Base-by-base conservation (phyloP, 2,797 vertebrate genomes). In the Lagorchestes hirsutus region DNA sequence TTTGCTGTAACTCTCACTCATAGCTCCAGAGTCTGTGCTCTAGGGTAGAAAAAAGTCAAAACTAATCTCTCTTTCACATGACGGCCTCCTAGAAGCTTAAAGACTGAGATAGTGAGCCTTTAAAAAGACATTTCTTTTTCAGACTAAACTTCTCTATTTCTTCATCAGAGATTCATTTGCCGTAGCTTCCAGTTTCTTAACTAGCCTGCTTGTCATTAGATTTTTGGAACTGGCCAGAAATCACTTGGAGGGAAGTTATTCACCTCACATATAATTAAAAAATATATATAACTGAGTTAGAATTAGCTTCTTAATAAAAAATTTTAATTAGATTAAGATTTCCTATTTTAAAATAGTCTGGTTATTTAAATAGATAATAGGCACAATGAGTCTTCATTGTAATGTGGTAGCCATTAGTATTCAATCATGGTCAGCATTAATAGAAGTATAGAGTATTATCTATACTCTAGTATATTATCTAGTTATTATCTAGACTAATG, bases 281-380 rank as follows among this genome's bases (percentile, higher is more conserved):
- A 55, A 96, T 54, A 93, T 28, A 58, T 56, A 34, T 82, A 52
- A 52, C 8, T 56, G n/a, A 90, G 62, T 95, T 92, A 94, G 93
- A 95, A 95, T 40, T 91, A 67, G 24, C 92, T n/a, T 90, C 94
- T 97, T n/a, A 93, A 94, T 55, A 5, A 50, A 93, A 22, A 74
- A 74, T 74, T 40, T 74, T 22, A 40, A 74, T 74, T 74, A 18
- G n/a, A 74, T 9, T 74, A 82, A 82, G 11, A 82, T 10, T 82
- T 82, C n/a, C 40, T n/a, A n/a, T 18, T 67, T n/a, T 16, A 74
- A 74, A 74, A 40, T 31, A 1, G 14, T n/a, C n/a, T 82, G n/a
- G 6, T 40, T 22, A 5, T 40, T 40, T 74, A 74, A 67, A 24
- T 40, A 74, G 67, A 40, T 74, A 40, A 74, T 16, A 40, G 24